Evolutionary conservation across 1,140 invertebrate genomes (phyloP).

Genomic region (Spodoptera frugiperda): DNA sequence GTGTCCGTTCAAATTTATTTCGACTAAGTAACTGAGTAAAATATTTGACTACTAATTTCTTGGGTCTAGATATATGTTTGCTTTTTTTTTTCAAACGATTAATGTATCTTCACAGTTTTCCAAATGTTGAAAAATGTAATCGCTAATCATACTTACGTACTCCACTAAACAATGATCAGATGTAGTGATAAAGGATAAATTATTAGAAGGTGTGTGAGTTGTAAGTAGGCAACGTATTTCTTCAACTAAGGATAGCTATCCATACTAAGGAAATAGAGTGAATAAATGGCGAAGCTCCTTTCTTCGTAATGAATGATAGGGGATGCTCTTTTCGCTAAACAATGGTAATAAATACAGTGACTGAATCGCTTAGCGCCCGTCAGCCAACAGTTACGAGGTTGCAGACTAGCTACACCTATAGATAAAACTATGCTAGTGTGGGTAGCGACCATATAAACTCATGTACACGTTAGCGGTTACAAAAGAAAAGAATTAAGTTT

Average conservation of each 20-base stretch:
- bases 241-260: neutral
- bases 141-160: too few relatives aligned
- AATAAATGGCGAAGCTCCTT: constrained; percentile 56
- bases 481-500: neutral
- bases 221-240: neutral
- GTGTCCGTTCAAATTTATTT: too few relatives aligned
- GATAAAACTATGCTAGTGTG: constrained; percentile 45
- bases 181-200: too few relatives aligned
- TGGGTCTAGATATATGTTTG: too few relatives aligned
- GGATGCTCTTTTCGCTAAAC: constrained; percentile 80
- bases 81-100: too few relatives aligned
- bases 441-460: constrained; percentile 30
- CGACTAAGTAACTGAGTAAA: too few relatives aligned
- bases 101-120: too few relatives aligned
- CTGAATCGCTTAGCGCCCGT: constrained; percentile 70
- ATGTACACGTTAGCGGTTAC: constrained; percentile 25
- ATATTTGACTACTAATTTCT: too few relatives aligned
- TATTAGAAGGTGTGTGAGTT: too few relatives aligned
- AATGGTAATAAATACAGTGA: constrained; percentile 85
- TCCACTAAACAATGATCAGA: too few relatives aligned
- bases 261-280: constrained; percentile 23
- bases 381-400: constrained; percentile 51
- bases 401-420: constrained; percentile 48
- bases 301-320: constrained; percentile 77
- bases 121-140: too few relatives aligned